A percentile compares a stretch with the other conserved stretches of the same genome.
phyloP scores from a whole-genome alignment of 2,888 invertebrate species.

The Lasioglossum morio region DNA sequence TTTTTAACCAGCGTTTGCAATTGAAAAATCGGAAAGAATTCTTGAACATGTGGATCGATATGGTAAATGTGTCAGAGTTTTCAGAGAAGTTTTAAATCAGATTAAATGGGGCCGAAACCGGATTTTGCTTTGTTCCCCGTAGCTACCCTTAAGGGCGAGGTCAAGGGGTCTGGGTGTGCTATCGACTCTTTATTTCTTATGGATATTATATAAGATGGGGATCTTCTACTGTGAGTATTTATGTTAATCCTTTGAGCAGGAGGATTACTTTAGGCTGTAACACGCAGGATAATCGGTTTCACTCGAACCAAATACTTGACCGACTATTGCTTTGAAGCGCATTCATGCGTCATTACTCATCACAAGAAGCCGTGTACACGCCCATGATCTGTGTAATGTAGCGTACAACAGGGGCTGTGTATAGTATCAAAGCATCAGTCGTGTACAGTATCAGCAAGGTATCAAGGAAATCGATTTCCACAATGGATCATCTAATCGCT shows the following conservation, averaged over 20 bases:
- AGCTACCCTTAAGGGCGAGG: too few species aligned
- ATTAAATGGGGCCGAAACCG: too few species aligned
- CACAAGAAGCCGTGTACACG: not conserved
- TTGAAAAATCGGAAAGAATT: too few species aligned
- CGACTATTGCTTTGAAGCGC: not conserved
- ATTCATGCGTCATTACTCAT: not conserved
- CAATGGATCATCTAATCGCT: too few species aligned
- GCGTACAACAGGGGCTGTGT: not conserved
- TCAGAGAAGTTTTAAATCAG: too few species aligned
- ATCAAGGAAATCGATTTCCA: not conserved
- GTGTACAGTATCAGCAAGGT: not conserved
- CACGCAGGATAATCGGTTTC: not conserved
- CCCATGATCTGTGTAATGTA: not conserved
- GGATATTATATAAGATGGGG: too few species aligned
- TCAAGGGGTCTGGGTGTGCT: too few species aligned
- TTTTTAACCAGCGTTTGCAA: too few species aligned
- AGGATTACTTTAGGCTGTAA: not conserved
- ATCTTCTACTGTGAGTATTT: not conserved
- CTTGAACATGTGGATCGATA: too few species aligned
- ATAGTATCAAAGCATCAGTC: not conserved
- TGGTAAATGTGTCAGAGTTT: too few species aligned
- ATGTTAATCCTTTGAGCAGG: not conserved
- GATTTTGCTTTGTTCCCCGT: too few species aligned
- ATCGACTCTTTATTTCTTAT: too few species aligned
- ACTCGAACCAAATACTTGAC: not conserved